Evolutionary conservation across 64 coral and sea anemone genomes (phyloP), one percentile per base, ranked within the genome.

Genomic region (Platygyra sinensis): DNA sequence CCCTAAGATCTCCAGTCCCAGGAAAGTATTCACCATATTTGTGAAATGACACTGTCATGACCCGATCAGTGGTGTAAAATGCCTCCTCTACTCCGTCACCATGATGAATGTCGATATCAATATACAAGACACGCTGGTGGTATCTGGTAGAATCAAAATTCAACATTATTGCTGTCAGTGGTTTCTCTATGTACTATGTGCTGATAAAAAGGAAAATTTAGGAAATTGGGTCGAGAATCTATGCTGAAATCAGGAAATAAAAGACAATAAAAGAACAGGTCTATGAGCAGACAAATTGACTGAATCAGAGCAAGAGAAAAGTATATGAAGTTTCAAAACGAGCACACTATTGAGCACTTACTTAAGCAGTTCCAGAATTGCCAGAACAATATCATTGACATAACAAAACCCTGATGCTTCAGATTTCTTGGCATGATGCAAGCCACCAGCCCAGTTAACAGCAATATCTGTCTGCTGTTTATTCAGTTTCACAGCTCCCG

Each of bases 1-100:
- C 97, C 94, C 97, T 93, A 1, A 99, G 36, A 46, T 99, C 97
- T 77, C 97, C 97, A 46, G 97, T 99, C 24, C 97, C 97, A 36
- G 97, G 97, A 39, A 99, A 99, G 85, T 99, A 99, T 79, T 99
- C 97, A n/a, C 97, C 97, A 91, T 99, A 99, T 85, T 99, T 99
- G 72, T 99, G 97, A 78, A 99, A 99, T 20, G 97, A 99, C 16
- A 99, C 97, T 27, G 97, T 99, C 97, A 99, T 99, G 77, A 99
- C 97, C 73, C 97, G 90, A 25, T 99, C 97, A 30, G 97, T 99
- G 30, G 97, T 99, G 72, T 99, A 99, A 64, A 99, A 99, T 67
- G 97, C 97, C 60, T 99, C 97, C 57, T 99, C 97, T 2, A 99
- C 97, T 24, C 96, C 96, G 88, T 98, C 96, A 29, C 96, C 96